Percentiles rank a stretch among this genome's conserved stretches.
Conservation (phyloP, 2,888 invertebrate species). For the Tenthredo distinguenda region DNA sequence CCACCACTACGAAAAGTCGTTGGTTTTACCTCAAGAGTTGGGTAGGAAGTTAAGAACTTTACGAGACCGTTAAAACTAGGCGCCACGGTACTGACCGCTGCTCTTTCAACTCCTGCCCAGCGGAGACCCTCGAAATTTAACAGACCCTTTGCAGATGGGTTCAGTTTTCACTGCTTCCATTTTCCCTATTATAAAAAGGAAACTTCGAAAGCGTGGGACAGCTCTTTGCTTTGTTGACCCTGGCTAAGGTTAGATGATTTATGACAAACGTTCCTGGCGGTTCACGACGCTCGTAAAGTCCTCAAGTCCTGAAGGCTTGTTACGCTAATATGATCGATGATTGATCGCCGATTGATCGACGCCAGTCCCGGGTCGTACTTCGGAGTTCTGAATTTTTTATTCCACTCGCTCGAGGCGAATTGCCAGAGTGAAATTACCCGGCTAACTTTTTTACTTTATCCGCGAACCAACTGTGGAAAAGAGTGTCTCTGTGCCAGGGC, state of each 20-base stretch:
- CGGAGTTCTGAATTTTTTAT: conserved; percentile 9
- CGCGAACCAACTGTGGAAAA: background rate
- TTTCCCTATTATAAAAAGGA: conserved; percentile 5
- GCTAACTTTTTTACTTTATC: background rate
- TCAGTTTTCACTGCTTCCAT: conserved; percentile 40
- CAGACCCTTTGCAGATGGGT: conserved; percentile 45
- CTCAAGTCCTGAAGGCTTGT: conserved; percentile 37
- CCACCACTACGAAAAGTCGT: conserved; percentile 10
- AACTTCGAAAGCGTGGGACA: conserved; percentile 47
- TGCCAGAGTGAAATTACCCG: background rate
- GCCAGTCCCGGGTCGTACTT: background rate
- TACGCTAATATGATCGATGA: conserved; percentile 41
- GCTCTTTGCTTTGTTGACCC: conserved; percentile 4
- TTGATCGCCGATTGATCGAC: conserved; percentile 45
- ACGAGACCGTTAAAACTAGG: conserved; percentile 48
- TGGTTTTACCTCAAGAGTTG: conserved; percentile 30
- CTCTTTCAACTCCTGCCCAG: conserved; percentile 23
- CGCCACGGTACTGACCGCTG: conserved; percentile 44
- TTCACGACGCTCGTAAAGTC: conserved; percentile 28
- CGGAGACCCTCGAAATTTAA: conserved; percentile 42
- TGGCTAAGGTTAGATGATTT: conserved; percentile 37
- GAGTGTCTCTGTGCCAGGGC: background rate
- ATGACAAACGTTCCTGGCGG: conserved; percentile 13
- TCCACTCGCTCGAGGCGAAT: background rate
- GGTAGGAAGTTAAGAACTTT: conserved; percentile 42